These are phyloP conservation scores for Rhagonycha lutea DNA, from an alignment of 2,888 invertebrate genomes.

Conservation along the genomic window DNA sequence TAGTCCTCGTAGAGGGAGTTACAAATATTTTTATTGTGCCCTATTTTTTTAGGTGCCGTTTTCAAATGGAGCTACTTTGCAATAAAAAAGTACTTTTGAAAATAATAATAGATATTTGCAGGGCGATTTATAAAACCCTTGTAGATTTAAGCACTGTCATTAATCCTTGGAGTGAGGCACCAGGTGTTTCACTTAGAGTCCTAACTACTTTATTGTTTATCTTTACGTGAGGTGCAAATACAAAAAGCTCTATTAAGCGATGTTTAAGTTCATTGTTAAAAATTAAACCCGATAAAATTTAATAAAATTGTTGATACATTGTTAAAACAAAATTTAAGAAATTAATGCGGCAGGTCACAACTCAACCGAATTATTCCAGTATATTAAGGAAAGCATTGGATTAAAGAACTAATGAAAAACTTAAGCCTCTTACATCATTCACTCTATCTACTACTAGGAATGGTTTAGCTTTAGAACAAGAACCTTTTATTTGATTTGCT, in stretches of 20 bases:
- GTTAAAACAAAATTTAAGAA: background rate
- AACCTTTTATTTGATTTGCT: background rate
- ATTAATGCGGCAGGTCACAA: background rate
- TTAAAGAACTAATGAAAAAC: background rate
- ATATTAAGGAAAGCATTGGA: background rate
- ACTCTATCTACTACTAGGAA: background rate
- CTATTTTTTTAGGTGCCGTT: background rate
- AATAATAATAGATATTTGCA: background rate
- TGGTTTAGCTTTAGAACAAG: background rate
- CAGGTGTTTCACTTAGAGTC: constrained; percentile 16
- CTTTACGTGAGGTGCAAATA: constrained; percentile 2
- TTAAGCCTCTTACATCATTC: background rate
- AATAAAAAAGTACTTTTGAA: constrained; percentile 1
- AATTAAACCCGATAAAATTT: background rate
- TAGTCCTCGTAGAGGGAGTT: background rate
- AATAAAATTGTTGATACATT: background rate
- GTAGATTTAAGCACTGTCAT: constrained; percentile 11
- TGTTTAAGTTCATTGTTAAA: background rate
- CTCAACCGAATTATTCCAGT: background rate
- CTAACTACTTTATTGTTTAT: constrained; percentile 7
- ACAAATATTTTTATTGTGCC: background rate
- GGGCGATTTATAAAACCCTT: constrained; percentile 3
- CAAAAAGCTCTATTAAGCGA: background rate
- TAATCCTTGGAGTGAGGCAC: constrained; percentile 10
- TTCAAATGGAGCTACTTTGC: background rate